phyloP scores from a whole-genome alignment of 2,888 invertebrate genomes.

The Notodromas monacha region DNA sequence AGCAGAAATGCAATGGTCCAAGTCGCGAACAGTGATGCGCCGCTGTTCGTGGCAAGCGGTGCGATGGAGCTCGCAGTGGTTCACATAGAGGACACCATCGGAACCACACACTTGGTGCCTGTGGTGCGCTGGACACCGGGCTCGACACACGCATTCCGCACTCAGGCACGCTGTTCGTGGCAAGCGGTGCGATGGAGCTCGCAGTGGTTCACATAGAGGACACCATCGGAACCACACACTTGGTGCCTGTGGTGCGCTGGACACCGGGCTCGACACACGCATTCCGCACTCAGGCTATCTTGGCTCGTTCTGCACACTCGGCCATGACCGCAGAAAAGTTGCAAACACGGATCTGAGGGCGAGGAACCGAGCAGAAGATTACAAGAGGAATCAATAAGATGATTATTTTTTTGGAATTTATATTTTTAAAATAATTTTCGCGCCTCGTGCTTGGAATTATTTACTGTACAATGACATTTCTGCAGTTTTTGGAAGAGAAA shows the following conservation, averaged over 20 bases:
- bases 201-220: slow-evolving; percentile 30
- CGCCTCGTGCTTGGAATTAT: no score
- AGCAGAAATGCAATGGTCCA: slow-evolving; percentile 1
- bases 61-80: slow-evolving; percentile 30
- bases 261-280: slow-evolving; percentile 48
- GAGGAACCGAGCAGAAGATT: no score
- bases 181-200: slow-evolving; percentile 29
- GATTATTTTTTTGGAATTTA: no score
- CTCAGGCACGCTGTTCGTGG: no score
- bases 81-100: slow-evolving; percentile 29
- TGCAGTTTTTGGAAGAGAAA: no score
- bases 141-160: slow-evolving; percentile 41
- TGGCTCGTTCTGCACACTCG: no score
- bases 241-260: slow-evolving; percentile 22
- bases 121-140: slow-evolving; percentile 26
- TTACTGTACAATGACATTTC: no score
- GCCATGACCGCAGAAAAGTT: no score
- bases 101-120: slow-evolving; percentile 27
- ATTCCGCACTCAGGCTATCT: no score
- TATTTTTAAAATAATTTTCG: no score
- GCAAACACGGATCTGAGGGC: no score
- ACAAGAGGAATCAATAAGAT: no score
- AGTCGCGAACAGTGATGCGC: slow-evolving; percentile 21
- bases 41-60: slow-evolving; percentile 24
- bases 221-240: slow-evolving; percentile 31